Base-by-base conservation (phyloP, 2,797 vertebrate species). In the Champsocephalus esox region DNA sequence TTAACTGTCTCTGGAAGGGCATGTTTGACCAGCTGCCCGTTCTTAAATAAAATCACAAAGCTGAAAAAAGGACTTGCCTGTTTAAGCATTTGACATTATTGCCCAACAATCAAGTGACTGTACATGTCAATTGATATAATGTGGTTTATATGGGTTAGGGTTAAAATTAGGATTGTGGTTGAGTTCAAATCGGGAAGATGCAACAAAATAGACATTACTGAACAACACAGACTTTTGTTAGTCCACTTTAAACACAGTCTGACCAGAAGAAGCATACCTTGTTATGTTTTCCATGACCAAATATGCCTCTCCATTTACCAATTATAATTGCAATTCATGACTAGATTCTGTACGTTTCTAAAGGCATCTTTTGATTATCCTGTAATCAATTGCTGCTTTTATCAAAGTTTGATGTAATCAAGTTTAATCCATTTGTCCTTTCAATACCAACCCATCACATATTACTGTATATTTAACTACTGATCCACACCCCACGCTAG, bases 11-110 rank as follows among this genome's bases (percentile, higher is more conserved):
- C 10, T 72, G 24, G 41, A 54, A 62, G 69, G 67, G 54, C 13
- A 51, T 69, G 80, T 89, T 90, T 89, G 72, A 89, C 76, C 86
- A 88, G 77, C 83, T 89, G 69, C 44, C 69, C 57, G 84, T 73
- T 77, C 73, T 81, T 55, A 49, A 84, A 69, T 61, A 56, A 34
- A 28, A 72, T 75, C 19, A 44, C 32, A 49, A 60, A 41, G 48
- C 49, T 12, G 21, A 62, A 69, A 65, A 62, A 43, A 79, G 51
- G 34, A 70, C 14, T 32, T 46, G 51, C 14, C 57, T 56, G 14
- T 75, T 70, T 49, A 44, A 32, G 54, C 7, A 24, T 69, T 72
- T 41, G 13, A 54, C 34, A 75, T 59, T 32, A 32, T 12, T 21
- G n/a, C 12, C n/a, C 6, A 21, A 44, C 12, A 55, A 43, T 41